Base-by-base conservation (phyloP, 1,140 invertebrate species). In the Meloidogyne hapla region DNA sequence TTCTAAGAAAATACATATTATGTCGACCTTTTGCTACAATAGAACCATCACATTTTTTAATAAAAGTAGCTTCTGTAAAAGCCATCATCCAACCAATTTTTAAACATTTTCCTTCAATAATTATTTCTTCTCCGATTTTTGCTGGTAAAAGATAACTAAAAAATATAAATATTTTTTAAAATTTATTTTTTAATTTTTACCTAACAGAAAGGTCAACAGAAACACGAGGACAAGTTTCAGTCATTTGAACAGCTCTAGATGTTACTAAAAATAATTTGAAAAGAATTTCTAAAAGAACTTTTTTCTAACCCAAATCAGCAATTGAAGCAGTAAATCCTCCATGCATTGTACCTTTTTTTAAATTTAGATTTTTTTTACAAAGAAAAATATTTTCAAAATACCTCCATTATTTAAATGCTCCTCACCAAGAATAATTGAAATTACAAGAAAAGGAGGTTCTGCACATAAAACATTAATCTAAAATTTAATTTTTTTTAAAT, bases 261-360 rank as follows among this genome's bases (percentile, higher is more conserved):
- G 94, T 94, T 18, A 95, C 87, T 76, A 65, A 68, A 38, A 28
- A 26, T 72, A 18, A 12, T 68, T 42, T 42, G 33, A 1, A 45
- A 40, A 23, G 26, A 23, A 13, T 25, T 21, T 13, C 9, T 42
- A 28, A 2, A 23, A n/a, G n/a, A n/a, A n/a, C n/a, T n/a, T n/a
- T n/a, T n/a, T n/a, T n/a, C n/a, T n/a, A 91, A n/a, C 92, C 56
- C 2, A 90, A 89, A 88, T 96, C 94, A 12, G 95, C 91, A 15
- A 95, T 83, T 2, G 92, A 92, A 15, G 92, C 91, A 13, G 92
- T 93, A 78, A 93, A 91, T 13, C 93, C 94, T 61, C 94, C 77
- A 88, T 96, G 94, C 6, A 95, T 87, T 1, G 91, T 91, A 0
- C 93, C 93, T 65, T 88, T 88, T 87, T 96, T 96, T 0, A 91